Evolutionary conservation across 2,113 vertebrate genomes (phyloP), one percentile per base, ranked within the genome.

Genomic region (Lepus timidus): DNA sequence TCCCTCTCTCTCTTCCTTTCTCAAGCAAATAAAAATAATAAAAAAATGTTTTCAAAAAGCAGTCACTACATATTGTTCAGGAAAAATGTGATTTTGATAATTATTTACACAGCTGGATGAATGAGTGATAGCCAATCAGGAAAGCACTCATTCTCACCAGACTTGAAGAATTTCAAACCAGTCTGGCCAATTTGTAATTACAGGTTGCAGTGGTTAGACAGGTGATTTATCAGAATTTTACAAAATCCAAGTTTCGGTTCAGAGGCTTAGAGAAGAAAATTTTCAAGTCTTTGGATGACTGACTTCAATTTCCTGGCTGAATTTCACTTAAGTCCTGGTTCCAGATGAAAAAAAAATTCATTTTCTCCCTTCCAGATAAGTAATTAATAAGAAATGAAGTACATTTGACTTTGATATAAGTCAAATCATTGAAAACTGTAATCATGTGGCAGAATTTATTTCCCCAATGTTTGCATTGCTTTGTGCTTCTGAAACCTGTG

Each of bases 221-320:
- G 80, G 25, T 7, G n/a, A 82, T 96, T 94, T 91, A 61, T 88
- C 68, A 92, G 64, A 92, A 90, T 2, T 61, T 92, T 70, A 64
- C 11, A 76, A 85, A 88, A 94, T 90, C 4, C 3, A 8, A 74
- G 83, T 90, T 85, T 96, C 10, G 22, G 13, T 85, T 74, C 23
- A 33, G 76, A 94, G n/a, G 8, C 51, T 36, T 89, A 62, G 90
- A 80, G 88, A 44, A 61, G 20, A 88, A 17, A 44, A 64, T 61
- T 75, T 88, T 74, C 10, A 5, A 36, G 27, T 29, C 22, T 90
- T 92, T 85, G 76, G 23, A 64, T 85, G 29, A 61, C 67, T 88
- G 86, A 39, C 67, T 97, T 92, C 36, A 79, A 83, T 76, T 93
- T 96, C 31, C 22, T 88, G 79, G n/a, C 22, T 80, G 39, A 93